Base-by-base conservation (phyloP, 2,113 vertebrate genomes). In the Pelobates fuscus region DNA sequence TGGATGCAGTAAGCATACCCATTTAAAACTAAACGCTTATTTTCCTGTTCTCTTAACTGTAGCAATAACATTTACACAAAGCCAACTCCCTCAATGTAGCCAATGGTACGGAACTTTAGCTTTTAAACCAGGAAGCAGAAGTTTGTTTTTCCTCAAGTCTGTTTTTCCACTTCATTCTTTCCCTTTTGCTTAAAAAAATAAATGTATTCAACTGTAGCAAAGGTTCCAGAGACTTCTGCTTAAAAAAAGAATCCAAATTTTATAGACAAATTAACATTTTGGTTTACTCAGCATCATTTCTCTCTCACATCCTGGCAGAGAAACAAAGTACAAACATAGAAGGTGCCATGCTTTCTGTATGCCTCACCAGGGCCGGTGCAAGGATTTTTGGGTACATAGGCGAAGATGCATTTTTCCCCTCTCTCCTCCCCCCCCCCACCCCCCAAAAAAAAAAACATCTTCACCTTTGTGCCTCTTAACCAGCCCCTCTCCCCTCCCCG, bases 121-220 rank as follows among this genome's bases (percentile, higher is more conserved):
- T 41, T 29, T 26, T 3, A 63, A 64, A 55, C 60, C 46, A 64
- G 60, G 71, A 73, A 73, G 46, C n/a, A 63, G 41, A 2, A 17
- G 71, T 55, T 73, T 57, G 71, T 73, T 73, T 72, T 73, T 64
- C 44, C 62, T 64, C 32, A 1, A 59, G 59, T 73, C 62, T 73
- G 62, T 73, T 73, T 73, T 73, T 73, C 71, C 71, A 64, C 29
- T 55, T 25, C 27, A 55, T 73, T 64, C 27, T 64, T 60, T 70
- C 30, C 23, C 18, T 26, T 60, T 59, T 59, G 15, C 26, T 55
- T 63, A 52, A 72, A 71, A 59, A 46, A 24, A 59, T 8, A 43
- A 37, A 49, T n/a, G 37, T 61, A 60, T 52, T 27, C 49, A 63
- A 72, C 23, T 63, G 58, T 25, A 26, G 26, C 27, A 72, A 63